Base-by-base conservation (phyloP, 2,888 invertebrate species). In the Periphyllus acericola region DNA sequence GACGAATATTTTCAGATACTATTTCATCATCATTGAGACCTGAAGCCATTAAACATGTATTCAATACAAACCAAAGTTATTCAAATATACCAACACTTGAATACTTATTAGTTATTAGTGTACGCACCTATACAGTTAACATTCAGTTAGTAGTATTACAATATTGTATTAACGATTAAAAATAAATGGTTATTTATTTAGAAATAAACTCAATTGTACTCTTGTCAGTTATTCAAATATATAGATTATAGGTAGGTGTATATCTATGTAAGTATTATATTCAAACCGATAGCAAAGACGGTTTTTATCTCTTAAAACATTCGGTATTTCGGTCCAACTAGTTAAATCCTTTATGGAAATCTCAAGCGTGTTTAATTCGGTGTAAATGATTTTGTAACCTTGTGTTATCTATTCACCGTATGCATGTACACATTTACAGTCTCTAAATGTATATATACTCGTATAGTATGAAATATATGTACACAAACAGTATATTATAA, bases 321-420 rank as follows among this genome's bases (percentile, higher is more conserved):
- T 81, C 29, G 21, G 29, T 68, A 1, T 21, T 68, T 81, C 29
- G 21, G 29, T 68, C 5, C 29, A 46, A 52, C 6, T 60, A 60
- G 66, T 36, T 29, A n/a, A 36, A 36, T 55, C 55, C 76, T 76
- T 40, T 71, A 66, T 46, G 46, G 34, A 85, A 78, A 78, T 85
- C 8, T 79, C 34, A 71, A 52, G 66, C 78, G 52, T 71, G 71
- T 32, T 79, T 78, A 85, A 85, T 85, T 46, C 71, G 85, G 79
- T 71, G 55, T 85, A 71, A 85, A 85, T 55, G 34, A 85, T 85
- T 85, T 85, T 79, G 78, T 55, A 32, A 68, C 25, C 14, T 75
- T 25, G 17, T 46, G 72, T 74, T 74, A 55, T 83, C 55, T 83
- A 74, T 55, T n/a, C 14, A 71, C 19, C 25, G 32, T 32, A 71